Percentiles rank a stretch among this genome's conserved stretches.
These are phyloP conservation scores for Apis laboriosa DNA, from an alignment of 1,140 invertebrate species.

Conservation along the genomic window DNA sequence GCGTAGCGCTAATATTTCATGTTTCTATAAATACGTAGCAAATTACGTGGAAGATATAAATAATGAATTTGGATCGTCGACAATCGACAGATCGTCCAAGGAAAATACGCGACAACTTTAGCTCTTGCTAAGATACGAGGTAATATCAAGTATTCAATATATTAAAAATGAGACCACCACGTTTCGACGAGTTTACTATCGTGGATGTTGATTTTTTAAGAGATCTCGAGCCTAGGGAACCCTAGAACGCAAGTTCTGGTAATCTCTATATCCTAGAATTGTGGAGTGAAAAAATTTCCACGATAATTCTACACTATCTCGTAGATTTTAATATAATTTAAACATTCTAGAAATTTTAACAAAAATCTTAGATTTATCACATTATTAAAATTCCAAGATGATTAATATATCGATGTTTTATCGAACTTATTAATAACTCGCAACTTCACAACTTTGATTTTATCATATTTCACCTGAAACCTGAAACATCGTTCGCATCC, in stretches of 20 bases:
- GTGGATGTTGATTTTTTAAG: too few species aligned
- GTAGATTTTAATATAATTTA: background rate
- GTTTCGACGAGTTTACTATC: too few species aligned
- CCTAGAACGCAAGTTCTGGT: background rate
- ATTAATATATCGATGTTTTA: background rate
- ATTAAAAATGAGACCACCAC: background rate
- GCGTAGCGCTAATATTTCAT: background rate
- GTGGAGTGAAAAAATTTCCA: background rate
- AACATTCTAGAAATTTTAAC: background rate
- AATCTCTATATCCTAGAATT: too few species aligned
- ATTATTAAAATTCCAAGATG: background rate
- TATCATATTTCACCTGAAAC: background rate
- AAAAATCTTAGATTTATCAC: background rate
- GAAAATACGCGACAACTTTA: background rate
- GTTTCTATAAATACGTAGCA: conserved; percentile 9
- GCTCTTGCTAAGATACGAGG: background rate
- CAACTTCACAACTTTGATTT: background rate
- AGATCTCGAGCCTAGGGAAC: background rate
- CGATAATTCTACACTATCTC: background rate
- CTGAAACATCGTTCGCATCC: background rate
- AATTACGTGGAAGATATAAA: conserved; percentile 39
- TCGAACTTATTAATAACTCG: background rate
- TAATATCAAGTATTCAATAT: too few species aligned
- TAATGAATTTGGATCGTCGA: conserved; percentile 42
- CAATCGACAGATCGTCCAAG: conserved; percentile 36